These are phyloP conservation scores for Galago senegalensis DNA, from an alignment of 2,797 vertebrate species.

Conservation along the genomic window DNA sequence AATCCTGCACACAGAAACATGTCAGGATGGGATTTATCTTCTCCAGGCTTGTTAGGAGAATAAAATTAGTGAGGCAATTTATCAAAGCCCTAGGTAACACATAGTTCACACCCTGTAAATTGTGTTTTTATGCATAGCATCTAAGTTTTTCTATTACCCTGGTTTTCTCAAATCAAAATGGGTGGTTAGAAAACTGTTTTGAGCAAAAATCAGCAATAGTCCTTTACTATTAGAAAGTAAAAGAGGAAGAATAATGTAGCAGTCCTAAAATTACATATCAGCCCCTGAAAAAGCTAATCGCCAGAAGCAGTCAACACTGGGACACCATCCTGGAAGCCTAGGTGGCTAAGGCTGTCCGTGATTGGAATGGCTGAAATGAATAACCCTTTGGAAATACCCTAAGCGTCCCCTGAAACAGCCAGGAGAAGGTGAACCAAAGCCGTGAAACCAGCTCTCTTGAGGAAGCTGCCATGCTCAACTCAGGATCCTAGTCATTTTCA, in stretches of 20 bases:
- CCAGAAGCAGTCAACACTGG: background rate
- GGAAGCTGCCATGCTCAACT: constrained; percentile 9
- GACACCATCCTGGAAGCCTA: background rate
- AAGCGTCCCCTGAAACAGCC: background rate
- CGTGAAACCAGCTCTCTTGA: background rate
- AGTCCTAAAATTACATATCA: background rate
- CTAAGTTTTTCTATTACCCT: background rate
- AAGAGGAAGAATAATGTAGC: background rate
- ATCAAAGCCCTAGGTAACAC: background rate
- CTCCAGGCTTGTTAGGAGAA: background rate
- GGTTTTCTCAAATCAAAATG: background rate
- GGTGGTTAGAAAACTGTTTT: background rate
- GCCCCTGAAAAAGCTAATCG: background rate
- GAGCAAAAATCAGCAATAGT: background rate
- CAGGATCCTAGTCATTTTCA: background rate
- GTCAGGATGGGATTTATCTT: too few species aligned
- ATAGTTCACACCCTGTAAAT: background rate
- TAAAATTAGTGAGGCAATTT: background rate
- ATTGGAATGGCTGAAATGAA: background rate
- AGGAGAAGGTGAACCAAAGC: background rate
- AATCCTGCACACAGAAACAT: too few species aligned
- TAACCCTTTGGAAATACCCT: background rate
- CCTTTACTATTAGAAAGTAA: background rate
- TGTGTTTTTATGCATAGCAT: background rate
- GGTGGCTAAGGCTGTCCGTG: background rate